Evolutionary conservation across 2,888 invertebrate species (phyloP), one percentile per base, ranked within the genome.

Genomic region (Agonopterix alstromeriana): DNA sequence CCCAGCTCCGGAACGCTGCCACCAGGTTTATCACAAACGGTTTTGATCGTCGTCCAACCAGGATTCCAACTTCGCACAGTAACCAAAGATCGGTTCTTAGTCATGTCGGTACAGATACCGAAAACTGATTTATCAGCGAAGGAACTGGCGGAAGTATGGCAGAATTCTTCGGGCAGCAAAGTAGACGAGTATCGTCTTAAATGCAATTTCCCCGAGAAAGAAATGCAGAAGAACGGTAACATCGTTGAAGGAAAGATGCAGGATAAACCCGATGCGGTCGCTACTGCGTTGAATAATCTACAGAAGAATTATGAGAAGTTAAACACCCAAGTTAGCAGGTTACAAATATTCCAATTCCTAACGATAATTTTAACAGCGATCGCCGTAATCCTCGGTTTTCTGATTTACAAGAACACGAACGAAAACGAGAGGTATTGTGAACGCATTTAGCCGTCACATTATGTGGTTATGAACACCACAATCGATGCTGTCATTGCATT

Each of bases 21-120:
- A 1, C 91, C 93, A 0, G 93, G 93, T 8, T 91, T 90, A 2
- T 87, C 89, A 0, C 90, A 92, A 40, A 88, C 90, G 0, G 92
- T 98, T 0, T 89, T 90, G 40, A 94, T 98, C 1, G 92, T 93
- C 3, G 89, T 97, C 1, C 94, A 95, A 63, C 90, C 93, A 10
- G 95, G 94, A 4, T 94, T 93, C 63, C 92, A 92, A 53, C 61
- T 93, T 8, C 91, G 92, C 2, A 91, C 92, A 9, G 90, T 94
- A 0, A 87, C 92, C 0, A 93, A 93, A 69, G 97, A 98, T 71
- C 94, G 97, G 76, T 98, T 98, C 76, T 90, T 98, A 14, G 93
- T 98, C 2, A 94, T 97, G 94, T 94, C 94, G 36, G 92, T 95
- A 57, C 91, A 93, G 38, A 84, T 93, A 5, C 90, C 93, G 0